Percentiles rank a stretch among this genome's conserved stretches.
These are phyloP conservation scores for Danio albolineatus DNA, from an alignment of 2,797 vertebrate species.

Conservation along the genomic window DNA sequence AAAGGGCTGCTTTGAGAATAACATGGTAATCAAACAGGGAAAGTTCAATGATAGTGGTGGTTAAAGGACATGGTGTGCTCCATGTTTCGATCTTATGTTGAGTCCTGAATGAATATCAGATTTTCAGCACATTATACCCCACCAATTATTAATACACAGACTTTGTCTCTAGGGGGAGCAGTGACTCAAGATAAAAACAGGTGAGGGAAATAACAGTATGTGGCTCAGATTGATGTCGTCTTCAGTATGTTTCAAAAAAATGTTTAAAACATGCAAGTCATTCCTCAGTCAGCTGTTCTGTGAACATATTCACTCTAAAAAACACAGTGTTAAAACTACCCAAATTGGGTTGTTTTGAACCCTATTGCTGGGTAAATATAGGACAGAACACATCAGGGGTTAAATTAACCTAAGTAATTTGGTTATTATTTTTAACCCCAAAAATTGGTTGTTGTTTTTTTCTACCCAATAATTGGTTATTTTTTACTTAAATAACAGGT, in stretches of 20 bases:
- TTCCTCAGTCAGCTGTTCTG: background rate
- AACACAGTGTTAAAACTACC: too few species aligned
- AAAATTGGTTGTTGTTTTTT: too few species aligned
- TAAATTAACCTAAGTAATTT: too few species aligned
- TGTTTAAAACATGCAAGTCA: background rate
- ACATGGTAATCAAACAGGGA: background rate
- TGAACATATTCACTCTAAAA: too few species aligned
- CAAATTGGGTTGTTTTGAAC: too few species aligned
- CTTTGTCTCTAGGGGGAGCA: constrained; percentile 7
- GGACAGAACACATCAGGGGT: too few species aligned
- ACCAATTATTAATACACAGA: background rate
- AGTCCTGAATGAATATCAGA: background rate
- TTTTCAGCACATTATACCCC: background rate
- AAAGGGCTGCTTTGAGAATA: background rate
- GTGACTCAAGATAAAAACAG: background rate
- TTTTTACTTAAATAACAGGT: too few species aligned
- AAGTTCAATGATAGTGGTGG: background rate
- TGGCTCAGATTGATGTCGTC: background rate
- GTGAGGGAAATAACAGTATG: background rate
- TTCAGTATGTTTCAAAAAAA: background rate
- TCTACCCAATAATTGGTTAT: too few species aligned
- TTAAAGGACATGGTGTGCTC: too few species aligned
- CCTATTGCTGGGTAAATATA: too few species aligned
- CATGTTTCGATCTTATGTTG: background rate
- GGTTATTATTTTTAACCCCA: too few species aligned